These are phyloP conservation scores for Ormyrus pomaceus DNA, from an alignment of 2,888 invertebrate genomes.

Conservation along the genomic window DNA sequence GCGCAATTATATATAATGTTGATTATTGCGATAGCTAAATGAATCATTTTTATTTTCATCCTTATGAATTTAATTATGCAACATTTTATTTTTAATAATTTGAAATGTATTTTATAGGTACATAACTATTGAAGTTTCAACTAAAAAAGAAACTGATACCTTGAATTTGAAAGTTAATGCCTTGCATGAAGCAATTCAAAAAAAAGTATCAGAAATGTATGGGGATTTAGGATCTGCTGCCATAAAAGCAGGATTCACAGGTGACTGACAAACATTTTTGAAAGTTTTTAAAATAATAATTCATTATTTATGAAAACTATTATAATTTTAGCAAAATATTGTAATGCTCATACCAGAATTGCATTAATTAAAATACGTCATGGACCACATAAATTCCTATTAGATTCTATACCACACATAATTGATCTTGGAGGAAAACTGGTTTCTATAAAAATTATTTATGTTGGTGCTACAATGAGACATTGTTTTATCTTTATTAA, in stretches of 20 bases:
- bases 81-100: slow-evolving; percentile 6
- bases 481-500: slow-evolving; percentile 86
- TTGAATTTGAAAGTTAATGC: slow-evolving; percentile 77
- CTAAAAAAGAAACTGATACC: slow-evolving; percentile 76
- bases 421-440: slow-evolving; percentile 81
- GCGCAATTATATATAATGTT: background rate
- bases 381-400: slow-evolving; percentile 85
- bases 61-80: slow-evolving; percentile 23
- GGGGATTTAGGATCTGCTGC: slow-evolving; percentile 87
- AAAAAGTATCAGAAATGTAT: slow-evolving; percentile 82
- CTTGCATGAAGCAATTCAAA: slow-evolving; percentile 79
- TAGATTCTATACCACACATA: slow-evolving; percentile 83
- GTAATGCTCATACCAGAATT: slow-evolving; percentile 85
- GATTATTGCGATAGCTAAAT: slow-evolving; percentile 3
- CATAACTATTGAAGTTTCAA: slow-evolving; percentile 81
- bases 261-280: slow-evolving; percentile 58
- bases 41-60: slow-evolving; percentile 8
- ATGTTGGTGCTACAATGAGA: slow-evolving; percentile 87
- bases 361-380: slow-evolving; percentile 85
- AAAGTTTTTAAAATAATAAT: slow-evolving; percentile 7
- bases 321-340: slow-evolving; percentile 81
- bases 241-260: slow-evolving; percentile 81
- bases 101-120: slow-evolving; percentile 78
- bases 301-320: slow-evolving; percentile 28
- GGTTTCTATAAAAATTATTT: slow-evolving; percentile 82